phyloP scores from a whole-genome alignment of 2,113 vertebrate species.

The Rana temporaria region DNA sequence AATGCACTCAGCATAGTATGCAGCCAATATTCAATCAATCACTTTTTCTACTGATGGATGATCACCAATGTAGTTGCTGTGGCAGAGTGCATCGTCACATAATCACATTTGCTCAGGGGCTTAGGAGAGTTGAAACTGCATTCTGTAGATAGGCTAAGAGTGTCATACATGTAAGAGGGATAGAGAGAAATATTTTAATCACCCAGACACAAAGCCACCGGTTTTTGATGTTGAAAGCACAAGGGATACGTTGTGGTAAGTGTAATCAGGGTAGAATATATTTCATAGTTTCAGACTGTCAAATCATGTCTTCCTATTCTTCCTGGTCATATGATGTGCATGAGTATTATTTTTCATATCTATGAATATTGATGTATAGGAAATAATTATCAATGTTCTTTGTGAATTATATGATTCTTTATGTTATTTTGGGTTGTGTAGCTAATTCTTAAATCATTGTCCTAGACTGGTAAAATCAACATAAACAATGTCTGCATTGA shows the following conservation, averaged over 20 bases:
- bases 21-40: conserved; percentile 39
- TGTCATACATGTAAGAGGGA: background rate
- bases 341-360: too few relatives aligned
- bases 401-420: too few relatives aligned
- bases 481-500: too few relatives aligned
- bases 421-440: too few relatives aligned
- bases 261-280: background rate
- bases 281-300: background rate
- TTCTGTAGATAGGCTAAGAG: conserved; percentile 7
- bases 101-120: conserved; percentile 55
- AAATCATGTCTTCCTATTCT: too few relatives aligned
- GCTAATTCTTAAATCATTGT: too few relatives aligned
- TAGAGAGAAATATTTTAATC: background rate
- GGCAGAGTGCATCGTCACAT: conserved; percentile 60
- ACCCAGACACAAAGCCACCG: background rate
- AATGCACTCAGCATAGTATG: conserved; percentile 13
- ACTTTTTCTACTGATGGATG: conserved; percentile 58
- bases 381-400: too few relatives aligned
- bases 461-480: too few relatives aligned
- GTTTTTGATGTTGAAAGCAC: background rate
- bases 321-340: too few relatives aligned
- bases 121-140: conserved; percentile 61
- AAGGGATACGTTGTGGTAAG: conserved; percentile 5
- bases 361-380: too few relatives aligned
- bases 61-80: conserved; percentile 60